Base-by-base conservation (phyloP, 2,113 vertebrate genomes). In the Caranx melampygus region DNA sequence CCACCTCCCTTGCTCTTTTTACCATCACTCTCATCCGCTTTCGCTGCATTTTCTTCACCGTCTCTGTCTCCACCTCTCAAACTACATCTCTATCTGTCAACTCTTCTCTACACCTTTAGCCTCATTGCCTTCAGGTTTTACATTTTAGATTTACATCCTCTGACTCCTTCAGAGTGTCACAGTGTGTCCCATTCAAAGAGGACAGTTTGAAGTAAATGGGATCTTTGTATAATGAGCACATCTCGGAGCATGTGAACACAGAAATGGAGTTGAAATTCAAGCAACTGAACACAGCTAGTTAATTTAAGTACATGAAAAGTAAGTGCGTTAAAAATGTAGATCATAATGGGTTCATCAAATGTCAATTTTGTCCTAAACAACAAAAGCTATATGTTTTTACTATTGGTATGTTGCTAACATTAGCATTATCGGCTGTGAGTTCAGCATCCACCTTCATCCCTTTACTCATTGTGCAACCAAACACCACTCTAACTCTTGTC, bases 1-100 rank as follows among this genome's bases (percentile, higher is more conserved):
- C 58, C 34, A n/a, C 52, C 66, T 65, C 6, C 35, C 11, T 60
- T 64, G 3, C 54, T 70, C 49, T 37, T 44, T 70, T 51, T 52
- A 35, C 16, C 40, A 35, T 37, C 7, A 6, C 12, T 33, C 3
- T 33, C 35, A 16, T 6, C 16, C 45, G 47, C 37, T 35, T 49
- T 51, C n/a, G 15, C 49, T 47, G 11, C 7, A 63, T 54, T 7
- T 58, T 26, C n/a, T 33, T 58, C 7, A 16, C 35, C 44, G 6
- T 49, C 54, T 26, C 20, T 60, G 5, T 45, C 37, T 69, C 11
- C 20, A 3, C n/a, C 31, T 65, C 42, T 47, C 11, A 11, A 63
- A 54, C 47, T 49, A 18, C 16, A 49, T 49, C 47, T 49, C 67
- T 26, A 8, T 45, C 18, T 20, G 14, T 55, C 35, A 18, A 26